phyloP scores from a whole-genome alignment of 2,113 vertebrate genomes.

The Mormoops blainvillei region DNA sequence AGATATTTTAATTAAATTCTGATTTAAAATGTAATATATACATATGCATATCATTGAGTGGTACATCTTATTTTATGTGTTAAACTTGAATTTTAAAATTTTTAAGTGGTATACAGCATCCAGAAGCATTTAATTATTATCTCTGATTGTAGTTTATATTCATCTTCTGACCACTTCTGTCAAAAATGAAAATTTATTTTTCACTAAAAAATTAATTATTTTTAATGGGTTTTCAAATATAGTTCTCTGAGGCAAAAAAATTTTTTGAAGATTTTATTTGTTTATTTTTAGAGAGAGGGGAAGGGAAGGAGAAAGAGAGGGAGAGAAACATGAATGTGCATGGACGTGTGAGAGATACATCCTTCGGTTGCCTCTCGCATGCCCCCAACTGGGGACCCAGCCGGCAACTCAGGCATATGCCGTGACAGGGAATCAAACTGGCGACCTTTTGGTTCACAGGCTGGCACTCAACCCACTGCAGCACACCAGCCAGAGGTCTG shows the following conservation, averaged over 20 bases:
- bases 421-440: too few species aligned
- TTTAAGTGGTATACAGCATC: not conserved
- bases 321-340: too few species aligned
- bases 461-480: too few species aligned
- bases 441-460: too few species aligned
- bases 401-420: too few species aligned
- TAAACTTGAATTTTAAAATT: not conserved
- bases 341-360: too few species aligned
- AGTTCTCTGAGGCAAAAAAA: not conserved
- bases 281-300: too few species aligned
- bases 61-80: not conserved
- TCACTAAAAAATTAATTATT: slow-evolving; percentile 35
- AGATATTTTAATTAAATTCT: not conserved
- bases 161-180: not conserved
- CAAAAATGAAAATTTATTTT: slow-evolving; percentile 43
- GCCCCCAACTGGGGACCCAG: too few species aligned
- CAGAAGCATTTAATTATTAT: not conserved
- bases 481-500: too few species aligned
- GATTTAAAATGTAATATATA: not conserved
- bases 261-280: not conserved
- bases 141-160: not conserved
- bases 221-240: slow-evolving; percentile 31
- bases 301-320: too few species aligned
- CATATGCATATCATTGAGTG: not conserved
- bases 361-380: too few species aligned